These are phyloP conservation scores for Latheticus oryzae DNA, from an alignment of 2,888 invertebrate species.

Conservation along the genomic window DNA sequence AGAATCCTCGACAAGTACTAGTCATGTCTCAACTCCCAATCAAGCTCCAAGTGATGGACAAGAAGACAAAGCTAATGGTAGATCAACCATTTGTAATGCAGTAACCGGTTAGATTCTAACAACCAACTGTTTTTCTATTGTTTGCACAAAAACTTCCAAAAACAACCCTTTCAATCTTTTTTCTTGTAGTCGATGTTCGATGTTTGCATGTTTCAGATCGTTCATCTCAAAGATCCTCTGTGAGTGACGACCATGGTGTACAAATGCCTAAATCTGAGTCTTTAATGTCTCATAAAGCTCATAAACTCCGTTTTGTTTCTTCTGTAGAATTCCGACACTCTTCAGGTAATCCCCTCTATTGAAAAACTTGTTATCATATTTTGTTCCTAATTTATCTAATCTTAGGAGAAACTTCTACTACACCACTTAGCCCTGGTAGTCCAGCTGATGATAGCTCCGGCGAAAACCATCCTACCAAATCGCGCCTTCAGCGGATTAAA, in stretches of 20 bases:
- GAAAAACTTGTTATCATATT: too few species aligned
- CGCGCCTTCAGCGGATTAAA: constrained; percentile 89
- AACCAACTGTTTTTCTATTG: too few species aligned
- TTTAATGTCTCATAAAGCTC: constrained; percentile 68
- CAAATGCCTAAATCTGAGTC: constrained; percentile 63
- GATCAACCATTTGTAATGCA: constrained; percentile 51
- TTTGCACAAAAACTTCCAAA: neutral
- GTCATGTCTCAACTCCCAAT: constrained; percentile 62
- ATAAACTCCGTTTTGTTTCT: constrained; percentile 83
- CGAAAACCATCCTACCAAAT: constrained; percentile 70
- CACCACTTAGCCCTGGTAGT: constrained; percentile 80
- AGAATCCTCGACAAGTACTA: constrained; percentile 62
- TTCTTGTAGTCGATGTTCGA: constrained; percentile 30
- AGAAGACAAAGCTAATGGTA: constrained; percentile 51
- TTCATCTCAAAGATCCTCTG: constrained; percentile 69
- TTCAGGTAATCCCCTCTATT: constrained; percentile 71
- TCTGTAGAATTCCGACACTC: constrained; percentile 85
- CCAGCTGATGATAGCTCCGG: constrained; percentile 77
- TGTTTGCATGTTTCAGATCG: constrained; percentile 71
- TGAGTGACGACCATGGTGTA: constrained; percentile 68
- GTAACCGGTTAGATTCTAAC: constrained; percentile 43
- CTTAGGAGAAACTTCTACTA: constrained; percentile 80
- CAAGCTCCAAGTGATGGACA: constrained; percentile 60
- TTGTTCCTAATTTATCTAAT: constrained; percentile 9
- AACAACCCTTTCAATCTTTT: constrained; percentile 26